Base-by-base conservation (phyloP, 1,140 invertebrate genomes). In the Drosophila neocordata region DNA sequence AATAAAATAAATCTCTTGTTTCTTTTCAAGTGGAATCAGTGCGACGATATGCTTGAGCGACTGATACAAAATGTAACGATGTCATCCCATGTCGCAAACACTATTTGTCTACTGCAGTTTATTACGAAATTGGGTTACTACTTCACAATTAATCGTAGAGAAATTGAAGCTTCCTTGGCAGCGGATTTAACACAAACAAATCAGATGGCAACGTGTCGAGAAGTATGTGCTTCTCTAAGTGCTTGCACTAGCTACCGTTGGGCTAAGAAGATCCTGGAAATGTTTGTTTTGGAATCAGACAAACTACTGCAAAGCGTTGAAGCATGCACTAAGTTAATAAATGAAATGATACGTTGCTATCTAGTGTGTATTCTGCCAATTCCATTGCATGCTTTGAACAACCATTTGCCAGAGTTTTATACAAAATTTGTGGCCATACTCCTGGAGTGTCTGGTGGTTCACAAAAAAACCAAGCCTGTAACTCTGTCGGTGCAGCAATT, bases 31-130 rank as follows among this genome's bases (percentile, higher is more conserved):
- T 88, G 83, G 83, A 88, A 79, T 61, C 72, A 89, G 31, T 84
- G 84, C 9, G 83, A 88, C 18, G 83, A 88, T 38, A 79, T 88
- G 83, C 48, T 88, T 2, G 76, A 88, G 0, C 73, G 84, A 0
- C 79, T 88, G 12, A 63, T 84, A 6, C 65, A 69, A 9, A 89
- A 89, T 62, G 77, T 89, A 0, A 64, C 64, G 1, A 56, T 88
- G 41, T n/a, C 69, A 0, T 69, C 84, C 1, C 70, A 56, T 0
- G 65, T 62, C 0, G 24, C 71, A 44, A 59, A 73, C 27, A 77
- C 84, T 1, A 65, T 89, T 38, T 69, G 69, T 13, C 18, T 89
- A 52, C 13, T 83, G n/a, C 18, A 69, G n/a, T 69, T 74, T 11
- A 89, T 88, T 6, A 83, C 77, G 11, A 67, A 65, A 22, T 38